Evolutionary conservation across 2,113 vertebrate species (phyloP).

Genomic region (Epinephelus moara): DNA sequence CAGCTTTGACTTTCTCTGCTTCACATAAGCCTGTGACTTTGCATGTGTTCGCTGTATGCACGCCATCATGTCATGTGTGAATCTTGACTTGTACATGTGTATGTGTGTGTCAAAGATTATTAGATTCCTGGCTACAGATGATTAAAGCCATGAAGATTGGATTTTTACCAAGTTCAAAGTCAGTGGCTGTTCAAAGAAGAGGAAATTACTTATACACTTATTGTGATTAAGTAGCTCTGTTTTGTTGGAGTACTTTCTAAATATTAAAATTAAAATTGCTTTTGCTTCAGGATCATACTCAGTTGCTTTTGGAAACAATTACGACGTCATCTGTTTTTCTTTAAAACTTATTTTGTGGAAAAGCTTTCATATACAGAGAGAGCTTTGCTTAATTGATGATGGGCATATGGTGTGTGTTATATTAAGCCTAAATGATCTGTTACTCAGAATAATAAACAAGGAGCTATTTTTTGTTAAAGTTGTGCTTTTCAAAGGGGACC

Average conservation of each 20-base stretch:
- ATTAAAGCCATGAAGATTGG: slow-evolving; percentile 44
- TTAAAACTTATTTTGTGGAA: background rate
- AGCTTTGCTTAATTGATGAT: background rate
- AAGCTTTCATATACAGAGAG: background rate
- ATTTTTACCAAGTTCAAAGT: background rate
- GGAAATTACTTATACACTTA: background rate
- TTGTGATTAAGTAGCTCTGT: background rate
- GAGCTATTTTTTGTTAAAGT: background rate
- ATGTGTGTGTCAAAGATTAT: slow-evolving; percentile 8
- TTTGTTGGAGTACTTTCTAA: background rate
- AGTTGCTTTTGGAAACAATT: background rate
- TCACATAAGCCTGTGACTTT: slow-evolving; percentile 20
- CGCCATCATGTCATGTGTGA: background rate
- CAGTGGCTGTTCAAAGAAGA: background rate
- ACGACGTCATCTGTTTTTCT: too few relatives aligned
- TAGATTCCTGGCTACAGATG: slow-evolving; percentile 55
- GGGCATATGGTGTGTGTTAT: background rate
- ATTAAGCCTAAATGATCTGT: too few relatives aligned
- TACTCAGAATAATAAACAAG: background rate
- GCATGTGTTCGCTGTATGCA: background rate
- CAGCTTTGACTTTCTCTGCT: background rate
- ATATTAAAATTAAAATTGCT: background rate
- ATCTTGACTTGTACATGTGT: slow-evolving; percentile 15
- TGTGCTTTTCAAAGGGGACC: too few relatives aligned
- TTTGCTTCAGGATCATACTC: background rate